phyloP scores from a whole-genome alignment of 2,888 invertebrate species.

The Lasius platythorax region DNA sequence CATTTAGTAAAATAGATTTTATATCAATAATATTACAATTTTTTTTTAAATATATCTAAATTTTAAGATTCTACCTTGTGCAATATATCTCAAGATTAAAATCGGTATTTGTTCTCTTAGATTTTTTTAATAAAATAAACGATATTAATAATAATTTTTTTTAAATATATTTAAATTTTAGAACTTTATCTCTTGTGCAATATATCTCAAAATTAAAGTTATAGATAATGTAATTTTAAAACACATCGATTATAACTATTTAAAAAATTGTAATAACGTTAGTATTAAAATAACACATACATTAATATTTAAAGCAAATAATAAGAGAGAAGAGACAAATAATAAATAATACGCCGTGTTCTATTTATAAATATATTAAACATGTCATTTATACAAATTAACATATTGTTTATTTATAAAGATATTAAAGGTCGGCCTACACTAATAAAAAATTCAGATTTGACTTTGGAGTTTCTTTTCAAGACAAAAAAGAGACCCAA shows the following conservation, averaged over 20 bases:
- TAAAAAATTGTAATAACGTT: background rate
- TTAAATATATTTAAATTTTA: background rate
- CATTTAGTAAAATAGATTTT: background rate
- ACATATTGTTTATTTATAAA: slow-evolving; percentile 67
- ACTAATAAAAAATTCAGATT: background rate
- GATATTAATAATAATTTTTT: background rate
- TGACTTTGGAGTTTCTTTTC: too few species aligned
- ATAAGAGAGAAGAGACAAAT: background rate
- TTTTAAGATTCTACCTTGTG: background rate
- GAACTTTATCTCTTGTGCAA: background rate
- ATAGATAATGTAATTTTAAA: too few species aligned
- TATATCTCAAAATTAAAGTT: too few species aligned
- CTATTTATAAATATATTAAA: background rate
- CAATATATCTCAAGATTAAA: too few species aligned
- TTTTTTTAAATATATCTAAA: background rate
- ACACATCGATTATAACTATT: background rate
- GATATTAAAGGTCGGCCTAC: slow-evolving; percentile 62
- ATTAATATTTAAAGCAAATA: background rate
- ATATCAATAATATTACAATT: background rate
- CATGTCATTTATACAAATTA: background rate
- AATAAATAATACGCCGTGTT: too few species aligned
- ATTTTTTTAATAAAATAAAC: background rate
- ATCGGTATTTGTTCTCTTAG: rapidly evolving
- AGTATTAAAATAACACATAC: background rate
- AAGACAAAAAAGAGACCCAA: too few species aligned